A percentile compares a stretch with the other conserved stretches of the same genome.
Evolutionary conservation across 1,140 invertebrate genomes (phyloP).

Genomic region (Trichogramma pretiosum): DNA sequence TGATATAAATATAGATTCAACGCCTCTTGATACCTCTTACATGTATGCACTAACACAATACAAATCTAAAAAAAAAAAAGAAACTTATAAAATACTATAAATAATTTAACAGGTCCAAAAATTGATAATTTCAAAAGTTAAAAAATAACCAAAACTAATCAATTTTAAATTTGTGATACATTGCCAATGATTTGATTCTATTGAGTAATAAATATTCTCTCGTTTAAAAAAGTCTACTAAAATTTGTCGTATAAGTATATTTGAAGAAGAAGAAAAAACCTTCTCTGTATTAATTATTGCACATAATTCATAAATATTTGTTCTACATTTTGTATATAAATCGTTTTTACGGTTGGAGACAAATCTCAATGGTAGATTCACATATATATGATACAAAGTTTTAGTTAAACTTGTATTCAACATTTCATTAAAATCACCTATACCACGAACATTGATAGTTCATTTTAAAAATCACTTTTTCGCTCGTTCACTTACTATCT

Average conservation of each 20-base stretch:
- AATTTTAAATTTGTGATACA: too few species aligned
- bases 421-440: constrained; percentile 17
- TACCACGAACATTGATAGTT: constrained; percentile 12
- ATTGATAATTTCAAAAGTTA: too few species aligned
- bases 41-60: too few species aligned
- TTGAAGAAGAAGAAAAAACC: constrained; percentile 18
- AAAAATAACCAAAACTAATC: too few species aligned
- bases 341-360: constrained; percentile 15
- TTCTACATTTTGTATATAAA: constrained; percentile 14
- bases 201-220: constrained; percentile 19
- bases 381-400: constrained; percentile 18
- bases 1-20: too few species aligned
- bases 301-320: constrained; percentile 13
- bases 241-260: constrained; percentile 14
- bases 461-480: constrained; percentile 12
- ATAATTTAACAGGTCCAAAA: too few species aligned
- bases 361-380: constrained; percentile 15
- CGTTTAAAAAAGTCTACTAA: constrained; percentile 18
- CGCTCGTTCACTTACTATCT: constrained; percentile 6
- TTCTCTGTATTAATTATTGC: constrained; percentile 19
- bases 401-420: constrained; percentile 5
- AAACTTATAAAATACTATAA: background rate
- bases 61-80: background rate
- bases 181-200: too few species aligned
- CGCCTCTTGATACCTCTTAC: too few species aligned